Evolutionary conservation across 2,888 invertebrate genomes (phyloP).

Genomic region (Eumerus sabulonum): DNA sequence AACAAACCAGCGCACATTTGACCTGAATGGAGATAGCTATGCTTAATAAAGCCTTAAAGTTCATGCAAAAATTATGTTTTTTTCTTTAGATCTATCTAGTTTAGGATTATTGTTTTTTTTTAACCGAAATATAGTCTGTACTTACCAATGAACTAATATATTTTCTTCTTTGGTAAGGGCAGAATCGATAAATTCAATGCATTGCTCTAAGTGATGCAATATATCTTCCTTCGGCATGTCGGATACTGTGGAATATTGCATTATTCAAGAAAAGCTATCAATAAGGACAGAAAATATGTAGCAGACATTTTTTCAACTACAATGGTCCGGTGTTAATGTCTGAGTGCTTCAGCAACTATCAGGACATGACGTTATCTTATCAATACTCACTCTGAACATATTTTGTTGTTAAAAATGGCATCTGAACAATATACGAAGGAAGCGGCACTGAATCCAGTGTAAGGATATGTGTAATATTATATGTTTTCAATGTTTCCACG

Average conservation of each 20-base stretch:
- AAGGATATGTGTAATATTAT: conserved; percentile 87
- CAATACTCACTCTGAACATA: conserved; percentile 85
- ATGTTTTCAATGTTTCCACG: conserved; percentile 83
- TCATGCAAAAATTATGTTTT: no score
- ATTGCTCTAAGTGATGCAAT: conserved; percentile 87
- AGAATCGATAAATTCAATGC: conserved; percentile 87
- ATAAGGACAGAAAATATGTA: conserved; percentile 47
- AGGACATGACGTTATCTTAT: conserved; percentile 13
- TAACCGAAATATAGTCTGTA: conserved; percentile 5
- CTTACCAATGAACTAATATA: conserved; percentile 92
- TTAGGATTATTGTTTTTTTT: no score
- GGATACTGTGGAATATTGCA: conserved; percentile 81
- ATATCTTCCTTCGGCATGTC: conserved; percentile 93
- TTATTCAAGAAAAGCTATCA: conserved; percentile 32
- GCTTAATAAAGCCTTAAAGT: no score
- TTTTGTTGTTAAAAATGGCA: conserved; percentile 84
- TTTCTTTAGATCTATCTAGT: no score
- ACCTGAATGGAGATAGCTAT: no score
- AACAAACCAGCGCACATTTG: no score
- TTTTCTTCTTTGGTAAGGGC: conserved; percentile 83
- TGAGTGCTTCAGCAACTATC: background rate
- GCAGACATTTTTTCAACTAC: conserved; percentile 3
- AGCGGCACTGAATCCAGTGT: conserved; percentile 92
- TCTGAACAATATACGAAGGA: conserved; percentile 85
- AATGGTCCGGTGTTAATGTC: conserved; percentile 21